Percentiles rank a stretch among this genome's conserved stretches.
These are phyloP conservation scores for Taxidea taxus DNA, from an alignment of 2,113 vertebrate species.

Conservation along the genomic window DNA sequence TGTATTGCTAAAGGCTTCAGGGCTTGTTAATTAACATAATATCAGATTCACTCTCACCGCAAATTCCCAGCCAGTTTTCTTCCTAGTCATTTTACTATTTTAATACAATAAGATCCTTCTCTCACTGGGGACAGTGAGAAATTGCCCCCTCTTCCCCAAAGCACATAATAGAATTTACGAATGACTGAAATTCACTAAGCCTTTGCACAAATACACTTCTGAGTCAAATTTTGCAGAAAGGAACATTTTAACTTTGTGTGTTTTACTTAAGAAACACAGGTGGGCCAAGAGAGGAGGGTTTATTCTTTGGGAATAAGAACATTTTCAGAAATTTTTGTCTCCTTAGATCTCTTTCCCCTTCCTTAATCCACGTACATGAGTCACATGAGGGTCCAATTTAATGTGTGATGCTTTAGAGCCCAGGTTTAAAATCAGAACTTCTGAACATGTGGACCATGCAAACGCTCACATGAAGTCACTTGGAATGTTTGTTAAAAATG, in stretches of 20 bases:
- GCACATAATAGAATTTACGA: slow-evolving; percentile 30
- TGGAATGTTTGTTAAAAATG: slow-evolving; percentile 5
- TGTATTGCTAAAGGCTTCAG: background rate
- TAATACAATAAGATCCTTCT: slow-evolving; percentile 42
- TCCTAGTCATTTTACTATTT: background rate
- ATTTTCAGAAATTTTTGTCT: slow-evolving; percentile 32
- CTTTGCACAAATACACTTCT: background rate
- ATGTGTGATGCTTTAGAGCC: background rate
- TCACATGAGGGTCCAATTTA: background rate
- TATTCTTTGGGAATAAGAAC: background rate
- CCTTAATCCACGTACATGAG: background rate
- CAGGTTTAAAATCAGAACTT: slow-evolving; percentile 9
- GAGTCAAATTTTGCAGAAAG: slow-evolving; percentile 32
- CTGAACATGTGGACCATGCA: background rate
- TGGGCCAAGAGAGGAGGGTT: background rate
- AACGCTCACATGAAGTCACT: background rate
- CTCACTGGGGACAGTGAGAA: slow-evolving; percentile 56
- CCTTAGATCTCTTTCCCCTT: background rate
- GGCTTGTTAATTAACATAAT: slow-evolving; percentile 60
- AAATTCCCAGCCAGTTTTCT: slow-evolving; percentile 61
- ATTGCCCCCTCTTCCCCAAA: background rate
- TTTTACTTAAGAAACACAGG: slow-evolving; percentile 10
- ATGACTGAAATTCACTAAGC: background rate
- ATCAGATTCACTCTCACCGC: background rate
- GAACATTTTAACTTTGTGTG: background rate